A percentile compares a stretch with the other conserved stretches of the same genome.
These are phyloP conservation scores for zebrafish (Danio rerio) DNA, from an alignment of 2,113 vertebrate genomes.

Conservation along the genomic window DNA sequence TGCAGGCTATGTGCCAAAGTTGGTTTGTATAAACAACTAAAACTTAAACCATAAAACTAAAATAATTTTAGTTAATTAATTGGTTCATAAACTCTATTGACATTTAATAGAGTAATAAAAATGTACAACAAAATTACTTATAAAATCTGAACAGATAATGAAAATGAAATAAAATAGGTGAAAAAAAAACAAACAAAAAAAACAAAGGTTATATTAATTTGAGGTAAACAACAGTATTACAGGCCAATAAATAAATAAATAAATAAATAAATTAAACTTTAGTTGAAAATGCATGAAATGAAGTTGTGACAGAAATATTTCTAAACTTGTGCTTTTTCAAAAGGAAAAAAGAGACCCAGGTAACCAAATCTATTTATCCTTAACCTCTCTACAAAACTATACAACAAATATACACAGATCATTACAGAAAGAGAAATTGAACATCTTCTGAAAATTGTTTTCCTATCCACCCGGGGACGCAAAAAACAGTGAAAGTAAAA, in stretches of 20 bases:
- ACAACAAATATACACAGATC: not conserved
- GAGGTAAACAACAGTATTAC: not conserved
- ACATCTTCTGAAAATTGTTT: constrained; percentile 47
- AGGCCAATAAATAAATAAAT: not conserved
- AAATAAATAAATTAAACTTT: not conserved
- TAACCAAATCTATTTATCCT: not conserved
- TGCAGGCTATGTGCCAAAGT: no score
- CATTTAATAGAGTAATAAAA: no score
- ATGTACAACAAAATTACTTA: no score
- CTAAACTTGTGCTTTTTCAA: not conserved
- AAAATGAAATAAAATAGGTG: no score
- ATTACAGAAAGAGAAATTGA: constrained; percentile 45
- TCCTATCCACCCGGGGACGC: constrained; percentile 5
- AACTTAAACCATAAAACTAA: no score
- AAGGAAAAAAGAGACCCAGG: not conserved
- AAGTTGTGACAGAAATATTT: constrained; percentile 1
- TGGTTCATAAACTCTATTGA: no score
- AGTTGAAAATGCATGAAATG: constrained; percentile 4
- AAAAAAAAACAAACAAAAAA: no score
- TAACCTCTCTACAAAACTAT: not conserved
- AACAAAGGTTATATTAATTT: no score
- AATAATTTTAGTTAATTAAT: no score
- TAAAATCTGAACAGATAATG: no score
- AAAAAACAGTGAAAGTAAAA: constrained; percentile 47
- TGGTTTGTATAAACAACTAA: no score